phyloP scores from a whole-genome alignment of 2,888 invertebrate genomes.

The Ganaspis brasiliensis region DNA sequence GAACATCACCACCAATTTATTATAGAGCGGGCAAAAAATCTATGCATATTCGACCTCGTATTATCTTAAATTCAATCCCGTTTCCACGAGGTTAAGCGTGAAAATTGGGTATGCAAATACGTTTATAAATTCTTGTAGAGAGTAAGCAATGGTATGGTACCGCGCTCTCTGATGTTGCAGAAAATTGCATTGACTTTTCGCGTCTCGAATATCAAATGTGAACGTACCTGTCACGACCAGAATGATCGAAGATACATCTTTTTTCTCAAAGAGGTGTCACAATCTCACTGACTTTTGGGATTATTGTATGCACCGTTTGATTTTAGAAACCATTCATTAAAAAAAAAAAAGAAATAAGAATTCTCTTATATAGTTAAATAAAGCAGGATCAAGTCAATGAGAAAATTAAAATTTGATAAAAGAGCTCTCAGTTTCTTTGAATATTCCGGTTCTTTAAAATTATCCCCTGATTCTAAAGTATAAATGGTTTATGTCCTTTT shows the following conservation, averaged over 20 bases:
- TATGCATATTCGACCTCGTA: constrained; percentile 69
- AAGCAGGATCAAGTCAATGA: no score
- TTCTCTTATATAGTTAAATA: no score
- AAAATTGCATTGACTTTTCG: constrained; percentile 68
- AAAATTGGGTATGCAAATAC: constrained; percentile 75
- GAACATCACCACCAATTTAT: constrained; percentile 67
- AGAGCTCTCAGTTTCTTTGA: no score
- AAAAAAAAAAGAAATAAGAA: no score
- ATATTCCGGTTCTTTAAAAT: no score
- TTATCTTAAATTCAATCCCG: constrained; percentile 72
- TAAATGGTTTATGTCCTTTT: no score
- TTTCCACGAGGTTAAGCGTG: constrained; percentile 72
- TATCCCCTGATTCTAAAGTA: no score
- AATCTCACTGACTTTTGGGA: not conserved
- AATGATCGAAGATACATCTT: constrained; percentile 28
- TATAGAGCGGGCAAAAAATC: constrained; percentile 64
- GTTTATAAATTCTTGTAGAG: constrained; percentile 67
- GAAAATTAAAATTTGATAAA: no score
- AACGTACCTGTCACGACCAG: constrained; percentile 25
- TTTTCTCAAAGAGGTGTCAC: not conserved
- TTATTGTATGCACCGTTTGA: not conserved
- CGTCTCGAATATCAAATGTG: constrained; percentile 51
- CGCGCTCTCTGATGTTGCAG: constrained; percentile 69
- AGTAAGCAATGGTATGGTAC: constrained; percentile 60
- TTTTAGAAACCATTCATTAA: no score